A percentile compares a stretch with the other conserved stretches of the same genome.
phyloP scores from a whole-genome alignment of 2,113 vertebrate species.

The Candoia aspera region DNA sequence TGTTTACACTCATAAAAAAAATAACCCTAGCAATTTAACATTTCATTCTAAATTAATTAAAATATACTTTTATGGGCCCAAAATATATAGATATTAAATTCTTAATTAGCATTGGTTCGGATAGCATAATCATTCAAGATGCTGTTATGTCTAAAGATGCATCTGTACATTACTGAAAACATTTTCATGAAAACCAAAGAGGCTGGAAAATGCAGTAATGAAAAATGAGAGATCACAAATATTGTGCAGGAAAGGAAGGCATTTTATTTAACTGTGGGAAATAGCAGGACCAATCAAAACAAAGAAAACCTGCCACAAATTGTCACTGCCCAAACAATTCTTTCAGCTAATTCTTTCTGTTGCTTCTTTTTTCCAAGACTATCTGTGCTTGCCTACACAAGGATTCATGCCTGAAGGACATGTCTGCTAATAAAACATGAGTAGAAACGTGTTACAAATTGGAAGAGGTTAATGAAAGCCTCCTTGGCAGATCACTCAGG shows the following conservation, averaged over 20 bases:
- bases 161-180: constrained; percentile 16
- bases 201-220: background rate
- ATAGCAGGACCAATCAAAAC: background rate
- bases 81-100: constrained; percentile 43
- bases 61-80: constrained; percentile 42
- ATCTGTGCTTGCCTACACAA: background rate
- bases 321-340: background rate
- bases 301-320: background rate
- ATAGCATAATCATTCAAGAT: constrained; percentile 25
- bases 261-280: background rate
- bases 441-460: background rate
- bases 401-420: background rate
- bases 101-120: constrained; percentile 46
- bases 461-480: background rate
- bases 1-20: constrained; percentile 47
- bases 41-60: constrained; percentile 63
- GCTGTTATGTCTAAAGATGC: constrained; percentile 41
- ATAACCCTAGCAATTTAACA: constrained; percentile 48
- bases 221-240: background rate
- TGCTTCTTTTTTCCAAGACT: background rate
- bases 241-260: background rate
- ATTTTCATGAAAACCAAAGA: constrained; percentile 18
- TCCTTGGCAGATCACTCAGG: background rate
- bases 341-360: too few relatives aligned
- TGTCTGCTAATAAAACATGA: background rate